Evolutionary conservation across 2,888 invertebrate genomes (phyloP).

Genomic region (Osedax fenrisi): DNA sequence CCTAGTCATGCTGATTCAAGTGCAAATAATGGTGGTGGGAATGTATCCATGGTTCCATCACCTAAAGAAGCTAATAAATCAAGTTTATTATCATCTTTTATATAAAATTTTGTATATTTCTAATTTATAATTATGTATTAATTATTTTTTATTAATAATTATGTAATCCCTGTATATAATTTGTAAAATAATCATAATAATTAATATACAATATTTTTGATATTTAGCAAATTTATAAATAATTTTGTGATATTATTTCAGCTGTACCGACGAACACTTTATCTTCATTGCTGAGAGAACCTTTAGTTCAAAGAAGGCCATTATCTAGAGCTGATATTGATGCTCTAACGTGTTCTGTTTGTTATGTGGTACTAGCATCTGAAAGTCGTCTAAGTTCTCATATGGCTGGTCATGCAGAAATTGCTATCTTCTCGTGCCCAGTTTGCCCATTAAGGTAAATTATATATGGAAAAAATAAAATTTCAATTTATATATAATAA

Average conservation of each 20-base stretch:
- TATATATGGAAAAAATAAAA: background rate
- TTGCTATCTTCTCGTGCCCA: constrained; percentile 32
- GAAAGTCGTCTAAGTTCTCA: constrained; percentile 31
- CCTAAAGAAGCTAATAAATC: no score
- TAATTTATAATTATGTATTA: no score
- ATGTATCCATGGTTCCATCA: no score
- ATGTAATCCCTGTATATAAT: no score
- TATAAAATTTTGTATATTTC: no score
- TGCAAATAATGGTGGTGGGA: no score
- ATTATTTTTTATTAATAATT: no score
- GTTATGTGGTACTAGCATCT: constrained; percentile 26
- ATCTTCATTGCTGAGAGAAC: background rate
- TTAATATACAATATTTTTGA: no score
- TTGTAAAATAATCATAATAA: no score
- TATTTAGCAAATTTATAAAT: no score
- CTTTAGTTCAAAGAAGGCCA: background rate
- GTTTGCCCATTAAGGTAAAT: constrained; percentile 31
- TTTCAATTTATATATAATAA: background rate
- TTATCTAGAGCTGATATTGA: background rate
- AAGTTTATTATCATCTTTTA: no score
- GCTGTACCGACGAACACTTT: background rate
- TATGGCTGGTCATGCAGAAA: constrained; percentile 30
- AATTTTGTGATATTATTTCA: no score
- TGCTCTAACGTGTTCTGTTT: constrained; percentile 24
- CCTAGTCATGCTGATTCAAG: background rate